Evolutionary conservation across 2,888 invertebrate species (phyloP).

Genomic region (Agriopis aurantiaria): DNA sequence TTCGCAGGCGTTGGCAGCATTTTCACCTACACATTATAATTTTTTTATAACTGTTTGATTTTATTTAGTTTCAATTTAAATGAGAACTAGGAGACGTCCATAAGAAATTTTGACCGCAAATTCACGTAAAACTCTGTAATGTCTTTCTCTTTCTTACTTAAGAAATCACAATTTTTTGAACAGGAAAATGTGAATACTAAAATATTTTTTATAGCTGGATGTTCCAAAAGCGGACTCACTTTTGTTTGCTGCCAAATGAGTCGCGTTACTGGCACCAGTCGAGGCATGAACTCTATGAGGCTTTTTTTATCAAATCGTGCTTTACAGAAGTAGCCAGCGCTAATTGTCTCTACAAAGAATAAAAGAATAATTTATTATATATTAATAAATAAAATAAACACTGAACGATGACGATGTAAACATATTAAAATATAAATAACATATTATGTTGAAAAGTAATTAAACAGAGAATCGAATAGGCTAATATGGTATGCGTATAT

Average conservation of each 20-base stretch:
- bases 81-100: too few species aligned
- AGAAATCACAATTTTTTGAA: too few species aligned
- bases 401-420: too few species aligned
- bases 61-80: not conserved
- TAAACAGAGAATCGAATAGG: too few species aligned
- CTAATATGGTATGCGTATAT: too few species aligned
- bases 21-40: constrained; percentile 78
- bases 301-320: constrained; percentile 88
- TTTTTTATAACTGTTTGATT: not conserved
- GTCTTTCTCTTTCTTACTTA: too few species aligned
- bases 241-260: constrained; percentile 95
- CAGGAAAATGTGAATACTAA: not conserved
- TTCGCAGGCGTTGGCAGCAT: constrained; percentile 97
- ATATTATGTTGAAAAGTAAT: too few species aligned
- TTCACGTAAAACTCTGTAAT: too few species aligned
- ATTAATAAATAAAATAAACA: too few species aligned
- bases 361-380: too few species aligned
- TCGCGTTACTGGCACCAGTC: constrained; percentile 92
- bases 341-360: constrained; percentile 89
- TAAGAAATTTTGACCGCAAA: too few species aligned
- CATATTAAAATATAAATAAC: too few species aligned
- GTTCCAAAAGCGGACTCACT: constrained; percentile 52
- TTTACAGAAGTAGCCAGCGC: constrained; percentile 92
- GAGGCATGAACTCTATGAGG: constrained; percentile 89
- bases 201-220: not conserved